These are phyloP conservation scores for Cygnus buccinator DNA, from an alignment of 2,113 vertebrate genomes.

Conservation along the genomic window DNA sequence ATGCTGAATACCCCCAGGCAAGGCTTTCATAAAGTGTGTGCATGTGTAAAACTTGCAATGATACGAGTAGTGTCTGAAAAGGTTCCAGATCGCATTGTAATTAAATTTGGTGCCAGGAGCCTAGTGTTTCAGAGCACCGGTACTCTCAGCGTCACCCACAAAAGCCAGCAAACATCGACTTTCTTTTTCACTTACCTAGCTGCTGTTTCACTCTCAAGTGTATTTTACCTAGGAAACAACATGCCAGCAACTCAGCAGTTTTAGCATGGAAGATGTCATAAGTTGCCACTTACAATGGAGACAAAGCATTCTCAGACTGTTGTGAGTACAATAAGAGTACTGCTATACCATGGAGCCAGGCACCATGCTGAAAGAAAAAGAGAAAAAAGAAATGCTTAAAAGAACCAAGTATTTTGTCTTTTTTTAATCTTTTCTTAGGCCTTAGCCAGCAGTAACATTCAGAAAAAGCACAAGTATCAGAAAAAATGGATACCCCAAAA, in stretches of 20 bases:
- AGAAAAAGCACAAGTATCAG: background rate
- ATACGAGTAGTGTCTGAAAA: background rate
- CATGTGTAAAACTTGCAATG: background rate
- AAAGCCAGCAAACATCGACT: constrained; percentile 19
- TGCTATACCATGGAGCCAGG: background rate
- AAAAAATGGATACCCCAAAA: background rate
- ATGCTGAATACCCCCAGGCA: background rate
- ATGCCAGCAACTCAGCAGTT: constrained; percentile 51
- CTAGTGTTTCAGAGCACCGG: background rate
- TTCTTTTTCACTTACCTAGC: constrained; percentile 4
- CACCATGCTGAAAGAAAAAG: background rate
- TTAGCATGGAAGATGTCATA: background rate
- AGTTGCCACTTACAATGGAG: constrained; percentile 38
- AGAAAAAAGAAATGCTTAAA: constrained; percentile 23
- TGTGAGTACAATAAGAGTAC: background rate
- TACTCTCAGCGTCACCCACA: constrained; percentile 12
- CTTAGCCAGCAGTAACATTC: background rate
- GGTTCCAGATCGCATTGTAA: constrained; percentile 27
- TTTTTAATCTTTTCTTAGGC: background rate
- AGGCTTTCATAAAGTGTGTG: constrained; percentile 1
- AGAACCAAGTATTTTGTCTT: background rate
- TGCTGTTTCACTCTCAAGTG: constrained; percentile 13
- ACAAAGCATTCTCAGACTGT: background rate
- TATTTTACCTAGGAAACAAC: constrained; percentile 29
- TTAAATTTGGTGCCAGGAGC: constrained; percentile 40